A percentile compares a stretch with the other conserved stretches of the same genome.
These are phyloP conservation scores for Pinctada fucata DNA, from an alignment of 2,888 invertebrate genomes.

Conservation along the genomic window DNA sequence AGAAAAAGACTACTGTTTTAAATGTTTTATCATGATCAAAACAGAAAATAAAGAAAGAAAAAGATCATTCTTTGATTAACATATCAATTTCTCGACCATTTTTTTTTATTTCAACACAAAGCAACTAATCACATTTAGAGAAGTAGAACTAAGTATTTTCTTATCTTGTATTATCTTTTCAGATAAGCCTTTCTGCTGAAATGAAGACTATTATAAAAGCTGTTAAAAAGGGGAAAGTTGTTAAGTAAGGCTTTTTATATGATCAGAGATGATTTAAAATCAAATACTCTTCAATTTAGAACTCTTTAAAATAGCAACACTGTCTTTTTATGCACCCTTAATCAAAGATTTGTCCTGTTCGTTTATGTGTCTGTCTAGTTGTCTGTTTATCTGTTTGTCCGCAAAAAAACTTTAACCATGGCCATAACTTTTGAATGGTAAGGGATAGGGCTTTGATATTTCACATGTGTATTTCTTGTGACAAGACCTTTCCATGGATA, in stretches of 20 bases:
- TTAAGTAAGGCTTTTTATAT: slow-evolving; percentile 14
- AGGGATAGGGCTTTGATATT: no score
- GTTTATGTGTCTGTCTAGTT: neutral
- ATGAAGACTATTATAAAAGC: slow-evolving; percentile 64
- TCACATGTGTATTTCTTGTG: no score
- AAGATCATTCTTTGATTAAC: no score
- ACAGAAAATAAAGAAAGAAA: neutral
- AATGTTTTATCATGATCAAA: neutral
- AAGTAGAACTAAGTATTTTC: neutral
- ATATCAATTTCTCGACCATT: neutral
- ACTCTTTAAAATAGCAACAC: no score
- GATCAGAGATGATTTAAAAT: neutral
- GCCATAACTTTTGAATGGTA: no score
- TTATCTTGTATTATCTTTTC: slow-evolving; percentile 32
- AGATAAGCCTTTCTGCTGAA: slow-evolving; percentile 61
- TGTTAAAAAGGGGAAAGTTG: slow-evolving; percentile 56
- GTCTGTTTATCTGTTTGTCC: no score
- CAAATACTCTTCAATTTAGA: no score
- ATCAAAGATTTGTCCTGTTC: neutral
- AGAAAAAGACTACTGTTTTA: neutral
- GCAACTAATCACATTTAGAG: no score
- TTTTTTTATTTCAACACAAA: neutral
- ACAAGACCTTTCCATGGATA: no score
- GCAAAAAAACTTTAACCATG: no score
- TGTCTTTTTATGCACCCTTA: neutral